A percentile compares a stretch with the other conserved stretches of the same genome.
These are phyloP conservation scores for Epirrhoe alternata DNA, from an alignment of 2,888 invertebrate genomes.

Conservation along the genomic window DNA sequence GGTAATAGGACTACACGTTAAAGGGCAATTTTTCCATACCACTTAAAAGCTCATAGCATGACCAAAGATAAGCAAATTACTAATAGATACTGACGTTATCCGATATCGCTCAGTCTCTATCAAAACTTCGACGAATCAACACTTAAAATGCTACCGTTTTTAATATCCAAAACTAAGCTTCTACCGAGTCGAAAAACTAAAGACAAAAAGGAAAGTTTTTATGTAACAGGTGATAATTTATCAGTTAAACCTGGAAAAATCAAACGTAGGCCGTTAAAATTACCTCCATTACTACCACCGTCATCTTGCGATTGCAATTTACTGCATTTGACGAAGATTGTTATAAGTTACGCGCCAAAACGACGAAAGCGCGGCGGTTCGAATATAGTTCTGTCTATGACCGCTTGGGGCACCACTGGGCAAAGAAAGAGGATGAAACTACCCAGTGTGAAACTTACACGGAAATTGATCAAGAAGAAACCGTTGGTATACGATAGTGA, in stretches of 20 bases:
- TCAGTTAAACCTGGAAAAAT: slow-evolving; percentile 53
- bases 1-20: neutral
- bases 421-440: slow-evolving; percentile 70
- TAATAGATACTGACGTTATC: slow-evolving; percentile 10
- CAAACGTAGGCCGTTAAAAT: slow-evolving; percentile 56
- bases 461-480: slow-evolving; percentile 58
- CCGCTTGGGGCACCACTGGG: slow-evolving; percentile 64
- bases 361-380: slow-evolving; percentile 69
- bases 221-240: slow-evolving; percentile 62
- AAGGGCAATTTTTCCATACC: slow-evolving; percentile 40
- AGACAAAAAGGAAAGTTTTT: slow-evolving; percentile 60
- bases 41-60: slow-evolving; percentile 56
- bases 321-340: slow-evolving; percentile 71
- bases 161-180: slow-evolving; percentile 73
- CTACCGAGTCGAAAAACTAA: slow-evolving; percentile 61
- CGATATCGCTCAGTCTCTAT: slow-evolving; percentile 14
- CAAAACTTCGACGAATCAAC: slow-evolving; percentile 4
- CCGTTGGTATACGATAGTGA: slow-evolving; percentile 61
- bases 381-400: slow-evolving; percentile 70
- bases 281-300: slow-evolving; percentile 50
- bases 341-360: slow-evolving; percentile 67
- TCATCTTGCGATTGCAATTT: slow-evolving; percentile 67
- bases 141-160: slow-evolving; percentile 68
- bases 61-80: slow-evolving; percentile 28
- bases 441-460: slow-evolving; percentile 60